Base-by-base conservation (phyloP, 1,140 invertebrate species). In the Bombus consobrinus region DNA sequence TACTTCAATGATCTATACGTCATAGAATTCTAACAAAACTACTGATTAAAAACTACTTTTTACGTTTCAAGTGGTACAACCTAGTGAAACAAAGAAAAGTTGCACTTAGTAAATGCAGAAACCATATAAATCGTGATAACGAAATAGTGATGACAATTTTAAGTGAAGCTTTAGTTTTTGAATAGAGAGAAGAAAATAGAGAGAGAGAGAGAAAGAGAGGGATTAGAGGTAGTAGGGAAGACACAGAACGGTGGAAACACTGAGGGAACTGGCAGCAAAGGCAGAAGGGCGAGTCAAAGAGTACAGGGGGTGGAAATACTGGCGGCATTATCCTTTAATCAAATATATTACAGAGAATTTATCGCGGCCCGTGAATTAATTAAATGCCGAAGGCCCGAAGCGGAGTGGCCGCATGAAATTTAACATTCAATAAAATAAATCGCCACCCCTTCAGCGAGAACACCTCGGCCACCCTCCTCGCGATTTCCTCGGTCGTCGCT, bases 311-410 rank as follows among this genome's bases (percentile, higher is more conserved):
- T 72, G 80, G 81, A 87, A 93, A 92, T 91, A 93, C 92, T 92
- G 88, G 90, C 92, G 92, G 94, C 93, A 95, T 95, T 95, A 95
- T 95, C 94, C 94, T 94, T 94, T 95, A 95, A 95, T 95, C 94
- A 95, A 95, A 95, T 94, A 94, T 94, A 95, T 95, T 95, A 95
- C 93, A 89, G 92, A 94, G 94, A 95, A 95, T 95, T 95, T 95
- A 95, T 95, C 93, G 94, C 92, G 91, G 91, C 90, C 92, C 91
- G 93, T 93, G 93, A 94, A 95, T 94, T 95, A 95, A 95, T 95
- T 95, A 95, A 95, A 95, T 94, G 94, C 94, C 94, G 92, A 95
- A 95, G 94, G 94, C 92, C 88, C 86, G 87, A 90, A 90, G 87
- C 90, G 83, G 41, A 86, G 85, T 90, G 87, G 91, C 87, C 91